Percentiles rank a stretch among this genome's conserved stretches.
These are phyloP conservation scores for Pseudachorutes palmiensis DNA, from an alignment of 1,140 invertebrate species.

Conservation along the genomic window DNA sequence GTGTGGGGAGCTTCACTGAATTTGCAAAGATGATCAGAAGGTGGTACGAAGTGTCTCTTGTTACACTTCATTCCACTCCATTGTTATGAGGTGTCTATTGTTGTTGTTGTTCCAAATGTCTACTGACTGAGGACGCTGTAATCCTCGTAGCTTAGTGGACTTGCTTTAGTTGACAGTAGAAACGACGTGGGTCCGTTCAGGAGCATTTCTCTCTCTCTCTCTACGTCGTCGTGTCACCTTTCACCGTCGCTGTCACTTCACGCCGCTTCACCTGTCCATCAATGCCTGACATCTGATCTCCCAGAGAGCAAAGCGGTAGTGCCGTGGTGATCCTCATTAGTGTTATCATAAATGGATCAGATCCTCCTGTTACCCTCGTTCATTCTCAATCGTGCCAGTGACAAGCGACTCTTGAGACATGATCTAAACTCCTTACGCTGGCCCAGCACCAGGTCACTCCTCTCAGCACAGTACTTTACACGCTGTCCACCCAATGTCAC, in stretches of 20 bases:
- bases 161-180: background rate
- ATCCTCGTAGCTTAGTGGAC: background rate
- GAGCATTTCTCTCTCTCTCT: too few relatives aligned
- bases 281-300: background rate
- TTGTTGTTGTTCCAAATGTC: background rate
- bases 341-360: slow-evolving; percentile 29
- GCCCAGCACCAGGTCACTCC: slow-evolving; percentile 18
- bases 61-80: slow-evolving; percentile 12
- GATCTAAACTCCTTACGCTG: slow-evolving; percentile 27
- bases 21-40: background rate
- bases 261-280: background rate
- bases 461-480: background rate
- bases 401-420: slow-evolving; percentile 22
- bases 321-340: background rate
- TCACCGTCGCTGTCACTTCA: too few relatives aligned
- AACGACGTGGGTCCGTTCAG: background rate
- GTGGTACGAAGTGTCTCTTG: background rate
- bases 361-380: slow-evolving; percentile 33
- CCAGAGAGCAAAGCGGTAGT: background rate
- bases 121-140: background rate
- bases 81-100: background rate
- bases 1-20: background rate
- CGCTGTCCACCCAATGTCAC: slow-evolving; percentile 18
- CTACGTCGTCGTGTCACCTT: too few relatives aligned
- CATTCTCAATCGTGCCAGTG: slow-evolving; percentile 20